Base-by-base conservation (phyloP, 2,797 vertebrate species). In the Paedocypris micromegethes region DNA sequence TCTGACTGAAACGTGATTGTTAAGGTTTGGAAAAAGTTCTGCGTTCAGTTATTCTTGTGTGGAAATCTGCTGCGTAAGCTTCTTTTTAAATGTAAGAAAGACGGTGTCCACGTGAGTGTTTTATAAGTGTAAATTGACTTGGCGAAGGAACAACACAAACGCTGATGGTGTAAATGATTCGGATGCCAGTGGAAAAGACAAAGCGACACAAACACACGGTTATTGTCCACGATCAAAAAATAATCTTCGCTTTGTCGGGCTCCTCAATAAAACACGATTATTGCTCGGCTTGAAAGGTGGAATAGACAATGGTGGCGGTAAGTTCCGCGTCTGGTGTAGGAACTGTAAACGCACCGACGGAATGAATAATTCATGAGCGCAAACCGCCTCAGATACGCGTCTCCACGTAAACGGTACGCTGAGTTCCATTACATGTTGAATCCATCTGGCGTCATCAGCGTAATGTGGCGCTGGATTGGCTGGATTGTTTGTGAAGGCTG, bases 401-500 rank as follows among this genome's bases (percentile, higher is more conserved):
- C 23, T 23, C 23, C 23, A 23, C 23, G 23, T 1, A 23, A 45
- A 41, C 64, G 56, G 9, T 8, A 56, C 64, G 61, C 46, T 56
- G 5, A 50, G 23, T 47, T 53, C 47, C 65, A 43, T 75, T 70
- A 53, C 52, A 46, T 55, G 55, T 64, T 69, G 56, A 72, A 49
- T 47, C 49, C 51, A 44, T 57, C 44, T n/a, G 6, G 60, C 66
- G 52, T 74, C 68, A 74, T 77, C 50, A 68, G 54, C 58, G 55
- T 62, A 77, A 68, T 71, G 47, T 56, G 40, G 50, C 61, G 58
- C 70, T 70, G 70, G 73, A 77, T 74, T 74, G 45, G 57, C 47
- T 37, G 9, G 50, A 52, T 61, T 57, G 59, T 59, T 58, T 56
- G 23, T 23, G 38, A 43, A 48, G 65, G 57, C 39, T 70, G 51